These are phyloP conservation scores for Galaxias olidus DNA, from an alignment of 2,797 vertebrate genomes.

Conservation along the genomic window DNA sequence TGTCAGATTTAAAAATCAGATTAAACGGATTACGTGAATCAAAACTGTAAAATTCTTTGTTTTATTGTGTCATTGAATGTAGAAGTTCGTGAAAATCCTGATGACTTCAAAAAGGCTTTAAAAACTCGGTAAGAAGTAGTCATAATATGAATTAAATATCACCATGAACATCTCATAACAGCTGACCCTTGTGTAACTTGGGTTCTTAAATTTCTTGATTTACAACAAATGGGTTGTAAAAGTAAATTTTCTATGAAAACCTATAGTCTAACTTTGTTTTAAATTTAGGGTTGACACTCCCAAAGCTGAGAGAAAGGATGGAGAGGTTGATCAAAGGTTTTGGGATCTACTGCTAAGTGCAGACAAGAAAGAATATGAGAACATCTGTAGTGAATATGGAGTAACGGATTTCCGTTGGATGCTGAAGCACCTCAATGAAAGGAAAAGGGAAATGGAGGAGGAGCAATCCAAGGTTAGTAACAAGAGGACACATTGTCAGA, in stretches of 20 bases:
- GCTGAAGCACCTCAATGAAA: conserved; percentile 83
- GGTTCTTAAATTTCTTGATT: no score
- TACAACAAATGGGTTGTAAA: no score
- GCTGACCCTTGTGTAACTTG: no score
- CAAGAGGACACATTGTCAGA: background rate
- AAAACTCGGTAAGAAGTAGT: conserved; percentile 70
- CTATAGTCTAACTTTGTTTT: background rate
- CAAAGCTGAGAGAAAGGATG: conserved; percentile 59
- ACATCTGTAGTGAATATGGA: conserved; percentile 81
- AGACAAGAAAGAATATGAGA: conserved; percentile 85
- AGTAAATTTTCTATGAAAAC: no score
- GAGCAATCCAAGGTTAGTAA: conserved; percentile 75
- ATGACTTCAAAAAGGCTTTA: conserved; percentile 78
- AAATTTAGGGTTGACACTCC: conserved; percentile 48
- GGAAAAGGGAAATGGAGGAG: conserved; percentile 74
- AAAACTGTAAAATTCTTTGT: background rate
- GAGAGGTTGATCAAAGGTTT: conserved; percentile 76
- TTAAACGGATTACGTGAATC: background rate
- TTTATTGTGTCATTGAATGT: conserved; percentile 9
- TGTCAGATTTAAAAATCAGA: background rate
- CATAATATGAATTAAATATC: background rate
- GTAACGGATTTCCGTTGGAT: conserved; percentile 86
- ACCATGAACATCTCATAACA: background rate
- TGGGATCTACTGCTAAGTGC: conserved; percentile 86
- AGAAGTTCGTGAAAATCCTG: conserved; percentile 78